Evolutionary conservation across 2,797 vertebrate genomes (phyloP).

Genomic region (Acropternis orthonyx): DNA sequence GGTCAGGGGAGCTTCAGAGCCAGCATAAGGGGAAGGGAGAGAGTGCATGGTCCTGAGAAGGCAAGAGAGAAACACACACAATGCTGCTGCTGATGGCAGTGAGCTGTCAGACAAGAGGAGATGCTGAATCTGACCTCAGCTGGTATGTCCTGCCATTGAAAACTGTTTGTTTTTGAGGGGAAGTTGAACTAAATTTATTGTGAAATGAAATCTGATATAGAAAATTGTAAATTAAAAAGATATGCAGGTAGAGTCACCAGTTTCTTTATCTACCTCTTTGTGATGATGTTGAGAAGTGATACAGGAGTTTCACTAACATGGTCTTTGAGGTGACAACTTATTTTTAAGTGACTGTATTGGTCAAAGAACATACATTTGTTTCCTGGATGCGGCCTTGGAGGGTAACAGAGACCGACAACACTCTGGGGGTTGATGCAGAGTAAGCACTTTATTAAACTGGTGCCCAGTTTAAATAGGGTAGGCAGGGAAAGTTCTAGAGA

Average conservation of each 20-base stretch:
- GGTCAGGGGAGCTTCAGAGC: not conserved
- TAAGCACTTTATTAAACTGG: too few species aligned
- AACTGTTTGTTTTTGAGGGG: not conserved
- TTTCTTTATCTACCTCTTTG: not conserved
- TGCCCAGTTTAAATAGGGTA: too few species aligned
- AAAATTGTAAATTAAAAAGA: not conserved
- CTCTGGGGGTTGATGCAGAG: too few species aligned
- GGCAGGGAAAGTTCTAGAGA: too few species aligned
- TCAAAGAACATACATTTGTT: not conserved
- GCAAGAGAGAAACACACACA: not conserved
- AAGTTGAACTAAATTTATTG: not conserved
- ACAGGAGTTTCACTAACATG: not conserved
- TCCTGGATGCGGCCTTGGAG: too few species aligned
- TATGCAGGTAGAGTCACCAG: not conserved
- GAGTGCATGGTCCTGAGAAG: not conserved
- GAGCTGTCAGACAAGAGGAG: not conserved
- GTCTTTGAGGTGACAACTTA: not conserved
- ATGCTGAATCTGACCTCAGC: not conserved
- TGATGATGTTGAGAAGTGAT: not conserved
- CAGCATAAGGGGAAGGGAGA: not conserved
- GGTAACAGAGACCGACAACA: too few species aligned
- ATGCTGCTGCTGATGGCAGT: not conserved
- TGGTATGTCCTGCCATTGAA: not conserved
- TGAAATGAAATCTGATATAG: not conserved
- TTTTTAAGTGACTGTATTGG: conserved; percentile 35